Conservation (phyloP, 2,113 vertebrate species). For the Engraulis encrasicolus region DNA sequence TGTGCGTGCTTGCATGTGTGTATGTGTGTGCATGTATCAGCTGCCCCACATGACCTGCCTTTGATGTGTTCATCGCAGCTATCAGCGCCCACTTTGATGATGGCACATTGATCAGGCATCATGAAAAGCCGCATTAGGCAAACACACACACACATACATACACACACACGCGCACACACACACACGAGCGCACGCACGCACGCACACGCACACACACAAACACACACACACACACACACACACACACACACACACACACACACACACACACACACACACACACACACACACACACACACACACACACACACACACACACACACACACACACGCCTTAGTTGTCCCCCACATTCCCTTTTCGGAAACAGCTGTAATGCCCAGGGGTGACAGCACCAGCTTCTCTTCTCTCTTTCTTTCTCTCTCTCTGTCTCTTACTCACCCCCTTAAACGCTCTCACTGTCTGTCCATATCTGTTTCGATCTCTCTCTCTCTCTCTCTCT, state of each 20-base stretch:
- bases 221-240: neutral
- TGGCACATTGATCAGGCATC: conserved; percentile 2
- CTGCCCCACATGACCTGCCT: neutral
- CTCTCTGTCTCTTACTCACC: neutral
- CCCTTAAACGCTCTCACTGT: neutral
- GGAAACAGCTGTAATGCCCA: neutral
- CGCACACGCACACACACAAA: too few relatives aligned
- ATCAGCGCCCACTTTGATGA: neutral
- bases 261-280: neutral
- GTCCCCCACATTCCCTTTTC: neutral
- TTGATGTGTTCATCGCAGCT: neutral
- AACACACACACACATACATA: neutral
- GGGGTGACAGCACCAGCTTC: neutral
- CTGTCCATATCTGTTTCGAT: neutral
- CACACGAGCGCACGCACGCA: too few relatives aligned
- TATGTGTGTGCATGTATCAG: too few relatives aligned
- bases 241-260: neutral
- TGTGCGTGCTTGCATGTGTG: neutral
- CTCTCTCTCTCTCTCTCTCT: neutral
- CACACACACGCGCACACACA: too few relatives aligned
- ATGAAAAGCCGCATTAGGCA: conserved; percentile 3
- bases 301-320: neutral
- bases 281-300: neutral
- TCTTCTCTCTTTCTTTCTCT: neutral
- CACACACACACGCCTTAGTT: neutral